Conservation (phyloP, 1,140 invertebrate genomes). For the Leptinotarsa defecta region DNA sequence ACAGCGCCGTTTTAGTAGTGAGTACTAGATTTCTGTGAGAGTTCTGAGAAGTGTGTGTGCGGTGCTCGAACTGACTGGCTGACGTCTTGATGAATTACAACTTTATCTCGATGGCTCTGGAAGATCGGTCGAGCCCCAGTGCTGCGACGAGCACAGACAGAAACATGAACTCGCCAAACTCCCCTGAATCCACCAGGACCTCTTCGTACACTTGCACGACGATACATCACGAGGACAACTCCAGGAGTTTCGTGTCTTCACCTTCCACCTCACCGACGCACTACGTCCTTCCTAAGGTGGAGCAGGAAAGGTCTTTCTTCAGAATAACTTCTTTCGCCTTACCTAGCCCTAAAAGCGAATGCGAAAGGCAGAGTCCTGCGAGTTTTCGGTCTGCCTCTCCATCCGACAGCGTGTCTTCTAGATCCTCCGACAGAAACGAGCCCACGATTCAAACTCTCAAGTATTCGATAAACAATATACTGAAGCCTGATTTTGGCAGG, state of each 20-base stretch:
- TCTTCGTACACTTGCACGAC: slow-evolving; percentile 53
- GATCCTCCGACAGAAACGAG: slow-evolving; percentile 40
- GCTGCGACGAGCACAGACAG: slow-evolving; percentile 43
- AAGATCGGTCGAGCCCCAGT: slow-evolving; percentile 54
- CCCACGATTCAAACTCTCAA: slow-evolving; percentile 52
- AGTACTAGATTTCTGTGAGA: slow-evolving; percentile 49
- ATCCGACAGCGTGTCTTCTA: slow-evolving; percentile 34
- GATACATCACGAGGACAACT: slow-evolving; percentile 41
- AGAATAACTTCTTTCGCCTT: slow-evolving; percentile 53
- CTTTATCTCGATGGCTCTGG: slow-evolving; percentile 50
- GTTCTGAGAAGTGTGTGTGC: slow-evolving; percentile 19
- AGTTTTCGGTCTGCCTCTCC: slow-evolving; percentile 40
- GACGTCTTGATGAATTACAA: slow-evolving; percentile 28
- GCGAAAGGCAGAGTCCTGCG: slow-evolving; percentile 34
- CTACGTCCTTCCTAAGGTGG: slow-evolving; percentile 32
- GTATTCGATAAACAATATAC: slow-evolving; percentile 54
- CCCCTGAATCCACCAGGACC: slow-evolving; percentile 53
- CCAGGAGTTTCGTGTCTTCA: slow-evolving; percentile 25
- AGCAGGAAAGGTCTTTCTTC: slow-evolving; percentile 46
- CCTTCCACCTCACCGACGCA: slow-evolving; percentile 36
- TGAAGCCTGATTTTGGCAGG: slow-evolving; percentile 55
- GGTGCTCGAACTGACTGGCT: slow-evolving; percentile 7
- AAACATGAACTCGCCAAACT: slow-evolving; percentile 48
- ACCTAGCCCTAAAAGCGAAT: slow-evolving; percentile 46
- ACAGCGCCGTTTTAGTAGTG: slow-evolving; percentile 56